phyloP scores from a whole-genome alignment of 2,797 vertebrate genomes.

The Merluccius polli region DNA sequence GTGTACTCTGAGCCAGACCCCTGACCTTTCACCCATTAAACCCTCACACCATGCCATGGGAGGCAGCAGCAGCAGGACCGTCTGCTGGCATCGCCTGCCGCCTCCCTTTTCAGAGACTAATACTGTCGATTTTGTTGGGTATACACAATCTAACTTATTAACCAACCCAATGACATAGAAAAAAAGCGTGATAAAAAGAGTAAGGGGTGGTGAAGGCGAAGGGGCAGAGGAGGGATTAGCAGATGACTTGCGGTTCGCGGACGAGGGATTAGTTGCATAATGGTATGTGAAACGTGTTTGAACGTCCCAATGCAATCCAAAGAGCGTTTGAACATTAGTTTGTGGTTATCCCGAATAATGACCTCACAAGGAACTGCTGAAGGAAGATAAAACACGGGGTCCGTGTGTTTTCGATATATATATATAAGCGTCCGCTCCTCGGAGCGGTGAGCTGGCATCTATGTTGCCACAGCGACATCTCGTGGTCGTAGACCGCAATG shows the following conservation, averaged over 20 bases:
- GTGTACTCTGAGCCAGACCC: conserved; percentile 61
- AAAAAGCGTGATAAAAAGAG: conserved; percentile 20
- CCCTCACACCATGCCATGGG: neutral
- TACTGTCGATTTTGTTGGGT: neutral
- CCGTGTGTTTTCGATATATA: neutral
- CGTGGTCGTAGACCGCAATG: neutral
- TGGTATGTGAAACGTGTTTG: neutral
- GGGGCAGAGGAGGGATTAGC: neutral
- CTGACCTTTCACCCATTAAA: conserved; percentile 32
- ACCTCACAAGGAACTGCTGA: neutral
- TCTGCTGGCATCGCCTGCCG: neutral
- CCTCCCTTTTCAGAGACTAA: conserved; percentile 7
- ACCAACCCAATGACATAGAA: conserved; percentile 31
- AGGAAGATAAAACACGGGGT: neutral
- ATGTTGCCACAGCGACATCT: neutral
- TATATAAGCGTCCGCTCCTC: neutral
- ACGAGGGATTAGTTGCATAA: neutral
- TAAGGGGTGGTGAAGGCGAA: neutral
- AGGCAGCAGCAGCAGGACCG: neutral
- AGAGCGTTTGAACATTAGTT: too few relatives aligned
- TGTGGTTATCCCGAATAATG: neutral
- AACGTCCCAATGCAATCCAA: neutral
- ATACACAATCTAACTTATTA: neutral
- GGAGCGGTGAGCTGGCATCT: neutral
- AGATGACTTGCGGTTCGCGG: neutral